Evolutionary conservation across 2,113 vertebrate genomes (phyloP), one percentile per base, ranked within the genome.

Genomic region (Ariopsis seemanni): DNA sequence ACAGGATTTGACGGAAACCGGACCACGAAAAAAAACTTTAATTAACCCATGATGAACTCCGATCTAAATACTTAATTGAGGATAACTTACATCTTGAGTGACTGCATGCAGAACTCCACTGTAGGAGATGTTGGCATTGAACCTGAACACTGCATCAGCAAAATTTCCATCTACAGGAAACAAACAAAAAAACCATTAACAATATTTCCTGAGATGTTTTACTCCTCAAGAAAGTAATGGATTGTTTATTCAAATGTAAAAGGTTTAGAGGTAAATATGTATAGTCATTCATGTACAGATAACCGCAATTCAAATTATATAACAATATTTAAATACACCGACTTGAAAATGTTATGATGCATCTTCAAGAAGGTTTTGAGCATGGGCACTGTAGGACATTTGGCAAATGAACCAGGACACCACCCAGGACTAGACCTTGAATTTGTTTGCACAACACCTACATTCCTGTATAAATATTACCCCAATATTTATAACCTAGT

Each of bases 91-190:
- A 91, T 99, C 98, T 94, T 99, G 98, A 0, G 98, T 99, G 85
- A 99, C 98, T 67, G 98, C 98, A 90, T 99, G 98, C 42, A 99
- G 95, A 83, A 99, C 98, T 69, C 98, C 98, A 57, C 98, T 99
- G 93, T 99, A 99, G 57, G 98, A 99, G 89, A 99, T 96, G 93
- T 99, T 99, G 89, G 97, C 97, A 2, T 99, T 99, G 94, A 99
- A 99, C 91, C 98, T 95, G 94, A 97, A 99, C n/a, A 99, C 98
- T 63, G 98, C 96, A 93, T 99, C 98, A 78, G 97, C 97, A 94
- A 99, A 99, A 92, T 97, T 98, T 85, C 97, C 96, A 95, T 98
- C 98, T 99, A 93, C 85, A 82, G 0, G 85, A 34, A 89, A 87
- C 17, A 87, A 85, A 89, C 1, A 15, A 14, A 22, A 34, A 50